Base-by-base conservation (phyloP, 2,888 invertebrate genomes). In the Pteria penguin region DNA sequence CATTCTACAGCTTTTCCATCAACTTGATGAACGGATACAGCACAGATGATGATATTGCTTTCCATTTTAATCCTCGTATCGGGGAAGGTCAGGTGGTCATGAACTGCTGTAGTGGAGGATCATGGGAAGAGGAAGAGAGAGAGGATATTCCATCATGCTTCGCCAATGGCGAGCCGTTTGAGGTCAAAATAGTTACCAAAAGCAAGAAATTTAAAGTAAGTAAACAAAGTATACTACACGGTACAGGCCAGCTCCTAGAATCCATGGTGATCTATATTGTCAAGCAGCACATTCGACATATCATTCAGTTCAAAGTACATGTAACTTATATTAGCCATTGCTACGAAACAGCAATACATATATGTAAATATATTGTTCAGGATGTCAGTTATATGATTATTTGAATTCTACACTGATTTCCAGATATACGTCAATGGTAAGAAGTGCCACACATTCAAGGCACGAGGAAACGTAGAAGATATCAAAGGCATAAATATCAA, bases 51-150 rank as follows among this genome's bases (percentile, higher is more conserved):
- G 95, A 95, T 86, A 94, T 96, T 22, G 96, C 95, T 0, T 93
- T 96, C 45, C 97, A 97, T 91, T 94, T 97, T 87, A 96, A 96
- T 92, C 96, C 96, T 5, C 95, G 97, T 22, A 92, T 96, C 82
- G 95, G 95, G 74, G 95, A 96, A 88, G 94, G 94, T 78, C 96
- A 95, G 88, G 95, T 96, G 55, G 96, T 96, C 0, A 93, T 96
- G 80, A 97, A 96, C 91, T 94, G 94, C 2, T 94, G 94, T 72
- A 90, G 94, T 18, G 94, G 94, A 83, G 94, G 94, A 69, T 94
- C 94, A 70, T 97, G 97, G 96, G 95, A 95, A 0, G 89, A 91
- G 0, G 97, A 97, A 88, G 96, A 97, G 89, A 95, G 78, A 52
- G 77, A 80, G 33, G 80, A 75, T 0, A 29, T 83, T 5, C 84